These are phyloP conservation scores for Leptopilina clavipes DNA, from an alignment of 1,140 invertebrate genomes.

Conservation along the genomic window DNA sequence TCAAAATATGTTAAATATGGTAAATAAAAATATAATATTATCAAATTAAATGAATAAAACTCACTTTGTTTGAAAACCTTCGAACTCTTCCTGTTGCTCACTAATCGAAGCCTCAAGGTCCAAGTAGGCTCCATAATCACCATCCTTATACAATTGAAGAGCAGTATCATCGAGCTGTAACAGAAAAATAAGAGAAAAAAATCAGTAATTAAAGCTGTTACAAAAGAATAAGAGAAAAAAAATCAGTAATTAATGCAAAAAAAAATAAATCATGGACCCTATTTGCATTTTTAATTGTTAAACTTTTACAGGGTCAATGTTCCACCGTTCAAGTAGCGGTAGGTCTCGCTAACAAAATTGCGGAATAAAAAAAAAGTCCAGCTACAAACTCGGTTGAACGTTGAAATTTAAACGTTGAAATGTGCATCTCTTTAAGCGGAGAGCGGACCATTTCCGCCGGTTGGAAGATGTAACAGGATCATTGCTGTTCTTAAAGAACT, in stretches of 20 bases:
- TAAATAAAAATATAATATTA: neutral
- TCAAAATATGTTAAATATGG: no score
- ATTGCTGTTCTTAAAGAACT: neutral
- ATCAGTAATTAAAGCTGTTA: no score
- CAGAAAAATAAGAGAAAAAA: conserved; percentile 58
- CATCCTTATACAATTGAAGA: conserved; percentile 96
- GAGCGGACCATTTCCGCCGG: neutral
- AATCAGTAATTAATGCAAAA: no score
- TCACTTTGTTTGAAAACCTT: conserved; percentile 95
- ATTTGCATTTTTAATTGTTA: no score
- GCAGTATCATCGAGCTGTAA: conserved; percentile 96
- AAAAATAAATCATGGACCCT: no score
- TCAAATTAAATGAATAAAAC: conserved; percentile 62
- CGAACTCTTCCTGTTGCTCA: conserved; percentile 96
- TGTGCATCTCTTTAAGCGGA: conserved; percentile 38
- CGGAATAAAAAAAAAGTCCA: conserved; percentile 36
- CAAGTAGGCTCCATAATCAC: conserved; percentile 96
- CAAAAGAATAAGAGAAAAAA: conserved; percentile 35
- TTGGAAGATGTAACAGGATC: neutral
- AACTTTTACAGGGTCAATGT: neutral
- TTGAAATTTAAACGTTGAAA: conserved; percentile 43
- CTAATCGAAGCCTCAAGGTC: conserved; percentile 95
- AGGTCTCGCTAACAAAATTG: conserved; percentile 42
- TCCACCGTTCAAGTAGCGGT: conserved; percentile 12
- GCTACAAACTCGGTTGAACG: conserved; percentile 37